These are phyloP conservation scores for Cyanoramphus novaezelandiae DNA, from an alignment of 2,113 vertebrate species.

Conservation along the genomic window DNA sequence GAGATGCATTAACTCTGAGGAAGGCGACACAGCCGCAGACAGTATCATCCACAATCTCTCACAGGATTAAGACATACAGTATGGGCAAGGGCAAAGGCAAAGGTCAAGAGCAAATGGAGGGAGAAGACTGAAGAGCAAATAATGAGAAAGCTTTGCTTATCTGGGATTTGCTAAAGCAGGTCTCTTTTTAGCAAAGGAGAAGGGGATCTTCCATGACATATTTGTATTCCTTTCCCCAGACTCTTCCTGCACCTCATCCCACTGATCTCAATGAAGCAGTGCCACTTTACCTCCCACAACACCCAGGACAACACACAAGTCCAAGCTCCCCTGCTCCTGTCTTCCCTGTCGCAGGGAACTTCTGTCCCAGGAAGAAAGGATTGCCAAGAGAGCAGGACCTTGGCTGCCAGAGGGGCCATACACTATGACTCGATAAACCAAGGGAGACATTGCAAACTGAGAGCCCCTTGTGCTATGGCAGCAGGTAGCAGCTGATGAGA, in stretches of 20 bases:
- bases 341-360: not conserved
- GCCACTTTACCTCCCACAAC: not conserved
- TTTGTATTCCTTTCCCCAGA: not conserved
- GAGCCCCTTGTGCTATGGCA: not conserved
- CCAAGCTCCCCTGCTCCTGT: not conserved
- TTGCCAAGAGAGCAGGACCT: not conserved
- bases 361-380: not conserved
- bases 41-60: not conserved
- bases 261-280: not conserved
- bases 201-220: rapidly evolving
- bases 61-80: not conserved
- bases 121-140: not conserved
- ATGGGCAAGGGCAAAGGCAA: not conserved
- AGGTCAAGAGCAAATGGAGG: not conserved
- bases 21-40: not conserved
- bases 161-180: not conserved
- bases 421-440: not conserved
- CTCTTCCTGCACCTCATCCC: not conserved
- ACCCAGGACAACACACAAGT: not conserved
- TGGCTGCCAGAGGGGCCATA: rapidly evolving
- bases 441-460: not conserved
- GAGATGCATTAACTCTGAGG: not conserved
- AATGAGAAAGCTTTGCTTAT: not conserved
- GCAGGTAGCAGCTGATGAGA: not conserved
- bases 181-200: not conserved